Conservation (phyloP, 2,888 invertebrate species). For the Brenthis ino region DNA sequence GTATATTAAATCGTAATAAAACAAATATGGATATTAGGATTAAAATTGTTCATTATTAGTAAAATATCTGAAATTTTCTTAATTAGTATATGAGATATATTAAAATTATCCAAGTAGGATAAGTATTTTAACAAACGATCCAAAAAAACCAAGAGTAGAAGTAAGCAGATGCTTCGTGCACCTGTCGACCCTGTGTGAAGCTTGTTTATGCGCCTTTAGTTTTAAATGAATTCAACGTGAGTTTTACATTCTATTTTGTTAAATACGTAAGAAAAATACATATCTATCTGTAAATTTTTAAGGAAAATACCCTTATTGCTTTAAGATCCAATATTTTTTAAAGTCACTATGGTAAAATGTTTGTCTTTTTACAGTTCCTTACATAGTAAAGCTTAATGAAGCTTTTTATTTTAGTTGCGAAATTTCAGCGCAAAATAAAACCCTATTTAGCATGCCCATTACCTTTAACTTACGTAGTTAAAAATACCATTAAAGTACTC, state of each 20-base stretch:
- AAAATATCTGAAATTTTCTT: too few relatives aligned
- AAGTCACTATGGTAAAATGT: too few relatives aligned
- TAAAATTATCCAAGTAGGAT: neutral
- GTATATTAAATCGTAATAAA: too few relatives aligned
- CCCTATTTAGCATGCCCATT: slow-evolving; percentile 22
- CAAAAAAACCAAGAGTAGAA: slow-evolving; percentile 14
- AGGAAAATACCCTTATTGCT: too few relatives aligned
- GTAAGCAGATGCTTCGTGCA: slow-evolving; percentile 32
- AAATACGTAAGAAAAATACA: too few relatives aligned
- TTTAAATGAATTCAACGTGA: neutral
- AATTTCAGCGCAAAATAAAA: slow-evolving; percentile 10
- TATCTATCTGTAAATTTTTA: too few relatives aligned
- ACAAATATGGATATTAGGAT: too few relatives aligned
- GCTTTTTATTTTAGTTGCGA: neutral
- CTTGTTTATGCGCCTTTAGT: slow-evolving; percentile 10
- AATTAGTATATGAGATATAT: too few relatives aligned
- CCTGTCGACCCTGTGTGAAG: slow-evolving; percentile 30
- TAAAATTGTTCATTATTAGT: too few relatives aligned
- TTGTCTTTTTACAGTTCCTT: too few relatives aligned
- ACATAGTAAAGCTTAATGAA: neutral
- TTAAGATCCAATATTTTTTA: too few relatives aligned
- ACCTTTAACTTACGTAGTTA: slow-evolving; percentile 11
- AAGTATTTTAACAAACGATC: slow-evolving; percentile 10
- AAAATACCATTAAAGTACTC: slow-evolving; percentile 11
- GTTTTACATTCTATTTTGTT: too few relatives aligned